Percentiles rank a stretch among this genome's conserved stretches.
Conservation (phyloP, 1,140 invertebrate genomes). For the Bombus cullumanus region DNA sequence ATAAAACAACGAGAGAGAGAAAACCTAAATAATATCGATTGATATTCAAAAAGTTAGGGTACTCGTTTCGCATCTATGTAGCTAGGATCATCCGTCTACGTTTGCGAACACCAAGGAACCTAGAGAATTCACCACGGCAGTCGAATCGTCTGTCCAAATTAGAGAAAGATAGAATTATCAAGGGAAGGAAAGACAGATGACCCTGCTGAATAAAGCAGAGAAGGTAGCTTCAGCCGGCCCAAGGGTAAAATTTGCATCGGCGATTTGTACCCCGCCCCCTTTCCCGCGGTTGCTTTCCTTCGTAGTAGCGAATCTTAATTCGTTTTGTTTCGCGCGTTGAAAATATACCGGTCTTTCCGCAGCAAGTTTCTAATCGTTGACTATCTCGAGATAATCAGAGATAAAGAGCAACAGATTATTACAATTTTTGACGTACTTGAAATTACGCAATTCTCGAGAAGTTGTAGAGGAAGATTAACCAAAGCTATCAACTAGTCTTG, state of each 20-base stretch:
- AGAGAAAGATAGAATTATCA: slow-evolving; percentile 18
- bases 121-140: slow-evolving; percentile 45
- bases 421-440: neutral
- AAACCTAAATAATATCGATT: neutral
- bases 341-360: too few species aligned
- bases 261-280: slow-evolving; percentile 3
- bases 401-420: neutral
- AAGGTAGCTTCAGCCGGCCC: slow-evolving; percentile 1
- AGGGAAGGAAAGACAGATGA: slow-evolving; percentile 47
- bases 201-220: slow-evolving; percentile 48
- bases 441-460: neutral
- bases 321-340: slow-evolving; percentile 14
- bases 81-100: too few species aligned
- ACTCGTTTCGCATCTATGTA: neutral
- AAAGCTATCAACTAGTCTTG: too few species aligned
- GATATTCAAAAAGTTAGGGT: neutral
- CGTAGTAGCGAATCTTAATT: slow-evolving; percentile 8
- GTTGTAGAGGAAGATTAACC: too few species aligned
- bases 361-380: slow-evolving; percentile 24
- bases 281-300: slow-evolving; percentile 10
- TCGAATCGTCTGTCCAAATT: slow-evolving; percentile 55
- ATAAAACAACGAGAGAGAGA: neutral
- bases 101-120: slow-evolving; percentile 48
- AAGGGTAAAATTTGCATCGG: slow-evolving; percentile 57
- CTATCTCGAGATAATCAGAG: neutral